Evolutionary conservation across 2,797 vertebrate genomes (phyloP), one percentile per base, ranked within the genome.

Genomic region (Urosaurus nigricauda): DNA sequence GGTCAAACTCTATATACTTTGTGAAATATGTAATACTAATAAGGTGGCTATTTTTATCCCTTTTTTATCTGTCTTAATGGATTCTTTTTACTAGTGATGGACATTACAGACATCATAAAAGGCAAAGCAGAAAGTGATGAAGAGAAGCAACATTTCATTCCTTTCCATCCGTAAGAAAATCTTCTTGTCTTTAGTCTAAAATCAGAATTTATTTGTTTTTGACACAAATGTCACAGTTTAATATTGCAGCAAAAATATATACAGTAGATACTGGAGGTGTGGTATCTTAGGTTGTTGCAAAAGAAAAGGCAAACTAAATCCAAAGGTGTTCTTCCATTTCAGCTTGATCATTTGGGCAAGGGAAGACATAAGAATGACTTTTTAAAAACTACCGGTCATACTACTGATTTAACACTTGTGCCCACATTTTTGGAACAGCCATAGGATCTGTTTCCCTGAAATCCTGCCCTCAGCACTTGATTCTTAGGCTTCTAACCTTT

Each of bases 61-160:
- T 0, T 35, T 79, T 0, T 92, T 37, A 3, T 4, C 2, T 68
- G 24, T 89, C 82, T 81, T 90, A 32, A 90, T 93, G 1, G 2
- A 82, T 53, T 88, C 81, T 93, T 89, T 82, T 37, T 32, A 87
- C 87, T 94, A 99, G 99, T 99, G 93, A 99, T 99, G 99, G 99
- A 99, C 96, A 99, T 99, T 95, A 99, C 98, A 83, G 98, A 99
- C 92, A 96, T 99, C 91, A 98, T 99, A 96, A 99, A 99, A 96
- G 98, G 99, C 91, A 99, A 99, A 97, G 91, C 96, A 7, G 98
- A 99, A 94, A 98, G 98, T 14, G 98, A 99, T 37, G 99, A 99
- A 94, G 99, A 99, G 87, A 99, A 99, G 94, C 98, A 99, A 93
- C 97, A 97, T 94, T 99, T 99, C 96, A 99, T 99, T 92, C 99